phyloP scores from a whole-genome alignment of 2,113 vertebrate species.

The Labeo rohita region DNA sequence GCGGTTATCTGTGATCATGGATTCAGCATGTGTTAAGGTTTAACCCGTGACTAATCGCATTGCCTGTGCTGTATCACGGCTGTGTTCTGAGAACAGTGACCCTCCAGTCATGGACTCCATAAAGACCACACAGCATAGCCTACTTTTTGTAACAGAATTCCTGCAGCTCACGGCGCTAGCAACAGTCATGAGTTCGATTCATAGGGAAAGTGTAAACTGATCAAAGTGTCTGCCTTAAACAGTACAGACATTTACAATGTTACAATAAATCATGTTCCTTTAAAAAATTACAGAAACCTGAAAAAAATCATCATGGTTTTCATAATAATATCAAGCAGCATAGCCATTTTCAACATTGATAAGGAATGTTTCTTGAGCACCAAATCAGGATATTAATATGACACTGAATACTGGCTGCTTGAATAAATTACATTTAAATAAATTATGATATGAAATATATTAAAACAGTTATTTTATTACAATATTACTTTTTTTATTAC shows the following conservation, averaged over 20 bases:
- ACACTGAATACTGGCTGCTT: no score
- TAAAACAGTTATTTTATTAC: no score
- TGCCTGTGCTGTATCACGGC: constrained; percentile 19
- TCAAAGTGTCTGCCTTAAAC: background rate
- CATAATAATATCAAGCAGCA: no score
- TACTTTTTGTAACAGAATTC: background rate
- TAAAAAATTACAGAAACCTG: background rate
- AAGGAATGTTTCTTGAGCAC: background rate
- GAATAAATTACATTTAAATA: no score
- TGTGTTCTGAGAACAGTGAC: constrained; percentile 14
- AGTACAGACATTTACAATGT: background rate
- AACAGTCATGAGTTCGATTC: background rate
- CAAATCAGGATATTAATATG: background rate
- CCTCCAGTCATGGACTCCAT: background rate
- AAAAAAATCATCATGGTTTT: background rate
- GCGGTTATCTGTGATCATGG: constrained; percentile 34
- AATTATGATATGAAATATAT: no score
- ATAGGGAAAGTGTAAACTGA: background rate
- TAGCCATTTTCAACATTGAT: background rate
- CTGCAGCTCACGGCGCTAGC: background rate
- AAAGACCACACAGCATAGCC: background rate
- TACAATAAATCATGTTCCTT: background rate
- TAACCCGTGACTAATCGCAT: constrained; percentile 40
- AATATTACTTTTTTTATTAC: no score
- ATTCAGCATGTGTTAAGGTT: constrained; percentile 33